A percentile compares a stretch with the other conserved stretches of the same genome.
These are phyloP conservation scores for Nipponacmea schrenckii DNA, from an alignment of 2,888 invertebrate species.

Conservation along the genomic window DNA sequence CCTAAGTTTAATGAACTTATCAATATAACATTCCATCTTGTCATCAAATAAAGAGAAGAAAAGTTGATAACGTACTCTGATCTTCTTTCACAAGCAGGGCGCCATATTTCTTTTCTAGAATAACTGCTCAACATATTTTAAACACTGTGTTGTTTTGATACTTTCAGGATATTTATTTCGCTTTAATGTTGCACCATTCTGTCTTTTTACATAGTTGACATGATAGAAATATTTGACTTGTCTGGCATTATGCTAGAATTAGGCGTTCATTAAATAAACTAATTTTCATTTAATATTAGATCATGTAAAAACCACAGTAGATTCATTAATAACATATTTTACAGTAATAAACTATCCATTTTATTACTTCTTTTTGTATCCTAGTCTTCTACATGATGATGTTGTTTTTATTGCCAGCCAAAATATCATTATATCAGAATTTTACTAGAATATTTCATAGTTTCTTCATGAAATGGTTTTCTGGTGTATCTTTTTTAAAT, in stretches of 20 bases:
- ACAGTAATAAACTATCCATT: not conserved
- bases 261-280: not conserved
- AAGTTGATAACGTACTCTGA: slow-evolving; percentile 4
- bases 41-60: slow-evolving; percentile 1
- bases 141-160: slow-evolving; percentile 1
- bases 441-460: too few species aligned
- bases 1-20: slow-evolving; percentile 2
- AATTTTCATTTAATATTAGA: not conserved
- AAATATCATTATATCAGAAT: too few species aligned
- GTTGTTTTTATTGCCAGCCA: too few species aligned
- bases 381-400: not conserved
- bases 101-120: slow-evolving; percentile 2
- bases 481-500: too few species aligned
- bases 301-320: not conserved
- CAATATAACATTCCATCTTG: not conserved
- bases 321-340: not conserved
- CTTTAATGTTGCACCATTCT: slow-evolving; percentile 5
- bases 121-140: not conserved
- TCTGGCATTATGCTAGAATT: not conserved
- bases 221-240: not conserved
- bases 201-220: slow-evolving; percentile 6
- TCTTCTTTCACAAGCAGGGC: slow-evolving; percentile 2
- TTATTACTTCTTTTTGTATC: not conserved
- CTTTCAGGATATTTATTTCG: not conserved
- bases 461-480: too few species aligned